Evolutionary conservation across 2,888 invertebrate genomes (phyloP).

Genomic region (Meliscaeva auricollis): DNA sequence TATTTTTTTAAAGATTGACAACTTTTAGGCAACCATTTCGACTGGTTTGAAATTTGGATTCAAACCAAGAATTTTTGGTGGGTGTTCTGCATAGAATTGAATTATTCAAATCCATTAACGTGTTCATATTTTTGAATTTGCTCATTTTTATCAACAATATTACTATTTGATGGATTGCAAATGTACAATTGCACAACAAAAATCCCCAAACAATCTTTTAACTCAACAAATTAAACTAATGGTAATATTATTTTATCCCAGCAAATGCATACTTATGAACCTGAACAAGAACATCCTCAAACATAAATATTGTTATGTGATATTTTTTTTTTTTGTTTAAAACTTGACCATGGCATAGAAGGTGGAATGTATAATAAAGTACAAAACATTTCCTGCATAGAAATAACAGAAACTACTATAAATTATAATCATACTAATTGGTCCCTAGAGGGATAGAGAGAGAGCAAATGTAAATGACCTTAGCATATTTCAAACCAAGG

Average conservation of each 20-base stretch:
- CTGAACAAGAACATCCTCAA: background rate
- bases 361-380: background rate
- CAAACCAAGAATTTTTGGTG: too few relatives aligned
- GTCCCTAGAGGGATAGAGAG: conserved; percentile 16
- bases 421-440: conserved; percentile 54
- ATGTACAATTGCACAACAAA: background rate
- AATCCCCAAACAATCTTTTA: background rate
- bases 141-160: background rate
- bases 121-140: background rate
- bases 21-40: too few relatives aligned
- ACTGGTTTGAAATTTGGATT: too few relatives aligned
- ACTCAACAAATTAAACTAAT: conserved; percentile 8
- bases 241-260: conserved; percentile 26
- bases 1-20: too few relatives aligned
- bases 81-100: background rate
- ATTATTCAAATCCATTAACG: background rate
- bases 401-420: background rate
- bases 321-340: conserved; percentile 1
- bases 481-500: conserved; percentile 33
- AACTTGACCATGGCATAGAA: conserved; percentile 15
- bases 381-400: conserved; percentile 11
- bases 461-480: conserved; percentile 48
- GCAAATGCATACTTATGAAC: background rate
- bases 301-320: background rate
- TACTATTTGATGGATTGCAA: background rate